Conservation (phyloP, 2,797 vertebrate species). For the Sebastes goodei region DNA sequence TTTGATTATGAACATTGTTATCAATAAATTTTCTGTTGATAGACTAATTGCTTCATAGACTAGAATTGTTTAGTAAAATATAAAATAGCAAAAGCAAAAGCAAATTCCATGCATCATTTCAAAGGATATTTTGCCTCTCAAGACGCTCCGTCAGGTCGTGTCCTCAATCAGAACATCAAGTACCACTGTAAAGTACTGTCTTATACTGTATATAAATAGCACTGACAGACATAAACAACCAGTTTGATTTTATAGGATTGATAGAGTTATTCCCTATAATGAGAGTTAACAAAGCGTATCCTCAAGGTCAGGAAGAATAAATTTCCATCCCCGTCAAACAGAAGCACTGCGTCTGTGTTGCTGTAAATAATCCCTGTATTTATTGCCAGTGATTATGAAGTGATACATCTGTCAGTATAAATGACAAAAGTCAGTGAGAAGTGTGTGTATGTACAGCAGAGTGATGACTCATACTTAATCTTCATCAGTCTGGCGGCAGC, state of each 20-base stretch:
- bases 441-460: constrained; percentile 13
- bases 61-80: neutral
- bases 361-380: constrained; percentile 60
- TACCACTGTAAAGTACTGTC: neutral
- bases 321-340: neutral
- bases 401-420: constrained; percentile 53
- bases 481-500: constrained; percentile 63
- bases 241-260: constrained; percentile 8
- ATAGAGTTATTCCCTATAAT: constrained; percentile 24
- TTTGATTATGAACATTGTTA: neutral
- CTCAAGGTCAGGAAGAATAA: constrained; percentile 31
- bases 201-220: neutral
- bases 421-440: constrained; percentile 45
- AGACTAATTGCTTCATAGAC: neutral
- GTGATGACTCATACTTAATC: constrained; percentile 74
- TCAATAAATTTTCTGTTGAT: neutral
- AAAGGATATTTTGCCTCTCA: neutral
- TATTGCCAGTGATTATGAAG: constrained; percentile 55
- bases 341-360: neutral
- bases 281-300: constrained; percentile 23
- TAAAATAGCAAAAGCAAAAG: neutral
- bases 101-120: neutral
- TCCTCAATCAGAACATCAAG: neutral
- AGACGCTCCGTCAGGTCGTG: neutral
- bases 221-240: neutral